A percentile compares a stretch with the other conserved stretches of the same genome.
Conservation (phyloP, 2,888 invertebrate genomes). For the Mythimna lalbum region DNA sequence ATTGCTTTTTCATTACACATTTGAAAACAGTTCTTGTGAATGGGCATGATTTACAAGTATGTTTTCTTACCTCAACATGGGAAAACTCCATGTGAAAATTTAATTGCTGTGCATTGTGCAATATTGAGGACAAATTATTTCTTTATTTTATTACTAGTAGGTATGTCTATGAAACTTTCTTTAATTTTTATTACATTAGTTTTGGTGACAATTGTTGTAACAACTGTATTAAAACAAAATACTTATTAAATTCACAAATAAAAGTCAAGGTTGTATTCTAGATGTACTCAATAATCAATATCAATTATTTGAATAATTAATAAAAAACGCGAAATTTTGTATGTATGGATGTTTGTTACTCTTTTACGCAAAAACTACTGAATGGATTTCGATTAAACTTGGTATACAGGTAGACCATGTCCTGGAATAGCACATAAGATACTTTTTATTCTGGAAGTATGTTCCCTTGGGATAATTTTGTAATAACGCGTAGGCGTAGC, state of each 20-base stretch:
- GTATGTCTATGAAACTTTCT: constrained; percentile 5
- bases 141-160: constrained; percentile 17
- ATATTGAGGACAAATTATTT: constrained; percentile 37
- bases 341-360: too few species aligned
- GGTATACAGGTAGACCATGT: too few species aligned
- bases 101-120: constrained; percentile 43
- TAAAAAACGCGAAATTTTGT: too few species aligned
- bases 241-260: neutral
- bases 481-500: too few species aligned
- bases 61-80: constrained; percentile 37
- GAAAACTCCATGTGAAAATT: constrained; percentile 43
- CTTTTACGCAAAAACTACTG: too few species aligned
- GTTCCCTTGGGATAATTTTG: too few species aligned
- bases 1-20: constrained; percentile 21
- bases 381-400: too few species aligned
- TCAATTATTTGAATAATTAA: neutral
- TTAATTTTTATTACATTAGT: neutral
- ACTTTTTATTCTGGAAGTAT: too few species aligned
- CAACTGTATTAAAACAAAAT: constrained; percentile 5
- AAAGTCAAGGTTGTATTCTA: neutral
- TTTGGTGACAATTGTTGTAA: neutral
- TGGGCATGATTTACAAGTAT: constrained; percentile 41
- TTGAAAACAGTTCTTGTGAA: constrained; percentile 25
- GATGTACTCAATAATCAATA: neutral
- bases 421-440: too few species aligned